Evolutionary conservation across 2,113 vertebrate species (phyloP).

Genomic region (Sapayoa aenigma): DNA sequence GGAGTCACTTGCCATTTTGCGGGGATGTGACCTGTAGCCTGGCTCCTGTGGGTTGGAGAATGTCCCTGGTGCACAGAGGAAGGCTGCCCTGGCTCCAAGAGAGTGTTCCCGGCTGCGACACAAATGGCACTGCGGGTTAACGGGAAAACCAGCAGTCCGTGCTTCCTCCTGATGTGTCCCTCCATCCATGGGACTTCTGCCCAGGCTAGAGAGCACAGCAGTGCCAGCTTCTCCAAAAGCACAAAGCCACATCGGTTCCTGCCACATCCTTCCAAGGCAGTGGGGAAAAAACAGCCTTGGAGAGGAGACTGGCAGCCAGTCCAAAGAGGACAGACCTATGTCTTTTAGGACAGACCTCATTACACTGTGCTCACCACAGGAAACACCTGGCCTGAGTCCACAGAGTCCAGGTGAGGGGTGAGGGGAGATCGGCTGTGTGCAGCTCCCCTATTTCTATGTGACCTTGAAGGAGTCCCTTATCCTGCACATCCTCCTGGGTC

Average conservation of each 20-base stretch:
- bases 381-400: neutral
- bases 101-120: accelerated
- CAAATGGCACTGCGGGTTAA: accelerated
- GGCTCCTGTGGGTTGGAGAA: accelerated
- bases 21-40: neutral
- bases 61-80: neutral
- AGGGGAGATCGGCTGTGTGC: neutral
- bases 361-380: neutral
- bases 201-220: neutral
- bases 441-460: accelerated
- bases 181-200: neutral
- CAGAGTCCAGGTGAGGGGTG: neutral
- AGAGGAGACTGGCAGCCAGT: neutral
- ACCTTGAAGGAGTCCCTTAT: slow-evolving; percentile 14
- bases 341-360: neutral
- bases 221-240: neutral
- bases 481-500: accelerated
- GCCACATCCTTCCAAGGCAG: neutral
- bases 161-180: neutral
- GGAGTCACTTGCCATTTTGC: neutral
- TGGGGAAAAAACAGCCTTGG: accelerated
- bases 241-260: neutral
- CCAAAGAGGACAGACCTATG: accelerated
- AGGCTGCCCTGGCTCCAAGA: neutral
- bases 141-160: neutral